These are phyloP conservation scores for Lethrus apterus DNA, from an alignment of 1,140 invertebrate species.

Conservation along the genomic window DNA sequence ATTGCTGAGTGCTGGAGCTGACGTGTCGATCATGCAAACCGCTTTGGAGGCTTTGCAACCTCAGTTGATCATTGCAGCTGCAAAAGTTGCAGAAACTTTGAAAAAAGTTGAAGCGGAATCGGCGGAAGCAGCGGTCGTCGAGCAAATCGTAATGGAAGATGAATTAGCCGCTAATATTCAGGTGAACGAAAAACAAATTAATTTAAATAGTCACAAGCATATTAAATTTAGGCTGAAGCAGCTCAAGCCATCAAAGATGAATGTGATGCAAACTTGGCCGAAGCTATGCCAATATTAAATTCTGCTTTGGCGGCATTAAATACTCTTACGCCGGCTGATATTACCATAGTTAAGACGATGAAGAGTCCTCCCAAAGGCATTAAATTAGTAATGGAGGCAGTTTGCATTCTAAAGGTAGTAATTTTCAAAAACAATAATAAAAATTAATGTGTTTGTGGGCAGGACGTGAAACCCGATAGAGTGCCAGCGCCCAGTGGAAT, in stretches of 20 bases:
- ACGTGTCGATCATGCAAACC: constrained; percentile 80
- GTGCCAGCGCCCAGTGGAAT: constrained; percentile 73
- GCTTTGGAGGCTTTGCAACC: constrained; percentile 82
- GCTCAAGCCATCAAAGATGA: constrained; percentile 89
- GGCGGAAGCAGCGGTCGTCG: constrained; percentile 72
- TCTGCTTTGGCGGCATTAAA: constrained; percentile 84
- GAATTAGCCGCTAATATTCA: constrained; percentile 55
- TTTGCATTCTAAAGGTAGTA: constrained; percentile 84
- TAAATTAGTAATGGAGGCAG: constrained; percentile 90
- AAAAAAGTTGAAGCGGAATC: constrained; percentile 75
- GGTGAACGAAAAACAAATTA: background rate
- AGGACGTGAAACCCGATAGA: constrained; percentile 78
- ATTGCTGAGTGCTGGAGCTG: constrained; percentile 71
- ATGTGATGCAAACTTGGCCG: constrained; percentile 88
- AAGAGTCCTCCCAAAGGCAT: constrained; percentile 93
- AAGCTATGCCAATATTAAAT: constrained; percentile 89
- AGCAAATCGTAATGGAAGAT: constrained; percentile 56
- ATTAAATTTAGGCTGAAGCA: constrained; percentile 52
- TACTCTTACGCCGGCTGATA: constrained; percentile 85
- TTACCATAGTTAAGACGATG: constrained; percentile 94
- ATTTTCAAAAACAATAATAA: constrained; percentile 10
- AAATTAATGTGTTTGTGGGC: constrained; percentile 19
- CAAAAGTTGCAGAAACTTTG: constrained; percentile 74
- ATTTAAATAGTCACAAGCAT: too few species aligned
- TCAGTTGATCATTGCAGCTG: constrained; percentile 75